Conservation (phyloP, 2,113 vertebrate genomes). For the Actinemys pallida region DNA sequence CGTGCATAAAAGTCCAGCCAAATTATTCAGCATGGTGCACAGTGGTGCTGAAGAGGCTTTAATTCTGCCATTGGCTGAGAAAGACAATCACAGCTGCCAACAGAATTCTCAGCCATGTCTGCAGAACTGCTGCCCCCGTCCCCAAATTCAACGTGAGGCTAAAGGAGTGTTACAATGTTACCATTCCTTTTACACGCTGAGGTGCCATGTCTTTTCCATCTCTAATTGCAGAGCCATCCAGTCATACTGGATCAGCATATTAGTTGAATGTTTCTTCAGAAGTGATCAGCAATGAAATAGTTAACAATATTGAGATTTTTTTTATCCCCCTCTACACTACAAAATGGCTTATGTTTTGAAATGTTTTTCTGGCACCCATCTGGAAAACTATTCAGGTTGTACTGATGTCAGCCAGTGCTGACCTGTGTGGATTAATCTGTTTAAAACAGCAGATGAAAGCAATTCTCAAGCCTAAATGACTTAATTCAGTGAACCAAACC, state of each 20-base stretch:
- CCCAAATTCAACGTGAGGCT: background rate
- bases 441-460: background rate
- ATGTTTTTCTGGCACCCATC: background rate
- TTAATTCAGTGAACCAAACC: background rate
- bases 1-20: background rate
- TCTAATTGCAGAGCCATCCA: background rate
- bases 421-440: background rate
- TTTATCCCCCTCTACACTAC: background rate
- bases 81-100: background rate
- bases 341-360: background rate
- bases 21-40: background rate
- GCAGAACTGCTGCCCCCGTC: background rate
- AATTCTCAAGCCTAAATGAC: background rate
- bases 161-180: background rate
- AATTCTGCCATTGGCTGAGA: background rate
- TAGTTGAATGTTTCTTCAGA: background rate
- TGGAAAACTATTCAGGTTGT: background rate
- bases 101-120: background rate
- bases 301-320: background rate
- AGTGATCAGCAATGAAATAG: background rate
- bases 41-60: background rate
- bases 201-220: background rate
- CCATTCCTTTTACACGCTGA: background rate
- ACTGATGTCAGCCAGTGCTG: background rate
- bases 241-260: background rate